Evolutionary conservation across 2,888 invertebrate species (phyloP), one percentile per base, ranked within the genome.

Genomic region (Drosophila affinis): DNA sequence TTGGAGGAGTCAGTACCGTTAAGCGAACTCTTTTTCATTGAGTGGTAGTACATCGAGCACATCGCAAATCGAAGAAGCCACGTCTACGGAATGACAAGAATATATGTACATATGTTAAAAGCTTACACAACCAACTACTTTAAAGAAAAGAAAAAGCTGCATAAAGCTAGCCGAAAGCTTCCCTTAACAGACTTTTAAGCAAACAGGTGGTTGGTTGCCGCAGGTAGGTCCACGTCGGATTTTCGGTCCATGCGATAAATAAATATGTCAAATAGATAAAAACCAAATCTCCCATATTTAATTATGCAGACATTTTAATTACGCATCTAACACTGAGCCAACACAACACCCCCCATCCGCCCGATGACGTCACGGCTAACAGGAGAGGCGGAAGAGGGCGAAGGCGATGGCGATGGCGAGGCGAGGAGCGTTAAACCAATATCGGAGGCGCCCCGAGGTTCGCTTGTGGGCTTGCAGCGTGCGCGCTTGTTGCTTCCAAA

Each of bases 401-500:
- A 27, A 7, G 27, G 27, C 27, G 21, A 21, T 2, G 18, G 18
- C 21, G 21, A 3, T 1, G 32, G 32, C 21, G 29, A 24, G 12
- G 58, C 58, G 34, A 52, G 56, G 45, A 17, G 9, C 27, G 29
- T 29, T 39, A 39, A 54, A 64, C 39, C 58, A 65, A 29, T 21
- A 44, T 18, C 45, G 39, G 17, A 17, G 49, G 49, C 60, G 60
- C 18, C 32, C 24, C 3, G 29, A 60, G 51, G 39, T 61, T 56
- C 72, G 64, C 72, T 64, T 58, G 64, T 72, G 72, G 64, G 18
- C 24, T 10, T 39, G 27, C 45, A 68, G 56, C 68, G 67, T 67
- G 68, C 67, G 72, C 72, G 88, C 84, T 83, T 87, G 88, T 88
- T 87, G 84, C 84, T 85, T 88, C 73, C 64, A 75, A 72, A 62